Conservation (phyloP, 2,888 invertebrate genomes). For the Iphiclides podalirius region DNA sequence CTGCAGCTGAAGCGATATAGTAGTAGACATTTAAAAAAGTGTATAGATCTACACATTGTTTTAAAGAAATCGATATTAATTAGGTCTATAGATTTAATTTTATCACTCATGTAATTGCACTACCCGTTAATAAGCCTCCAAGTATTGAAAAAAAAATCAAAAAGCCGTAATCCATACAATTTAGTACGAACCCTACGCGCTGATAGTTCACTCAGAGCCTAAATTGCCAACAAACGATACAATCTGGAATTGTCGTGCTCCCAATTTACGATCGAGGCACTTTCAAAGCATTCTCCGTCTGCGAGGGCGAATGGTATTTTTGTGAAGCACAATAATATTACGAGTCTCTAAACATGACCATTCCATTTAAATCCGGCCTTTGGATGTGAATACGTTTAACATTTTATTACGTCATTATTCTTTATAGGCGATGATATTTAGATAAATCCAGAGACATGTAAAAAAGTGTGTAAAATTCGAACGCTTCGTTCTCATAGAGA, state of each 20-base stretch:
- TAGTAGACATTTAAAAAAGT: too few relatives aligned
- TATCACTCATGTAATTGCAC: too few relatives aligned
- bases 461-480: constrained; percentile 7
- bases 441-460: constrained; percentile 27
- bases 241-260: constrained; percentile 57
- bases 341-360: constrained; percentile 68
- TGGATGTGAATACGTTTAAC: constrained; percentile 55
- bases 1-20: too few relatives aligned
- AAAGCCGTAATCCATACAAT: not conserved
- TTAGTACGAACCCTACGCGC: constrained; percentile 9
- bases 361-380: constrained; percentile 60
- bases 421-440: constrained; percentile 41
- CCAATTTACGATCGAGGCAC: constrained; percentile 62
- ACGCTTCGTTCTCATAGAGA: not conserved
- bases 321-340: constrained; percentile 61
- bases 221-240: constrained; percentile 63
- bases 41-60: too few relatives aligned
- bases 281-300: constrained; percentile 57
- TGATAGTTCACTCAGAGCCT: constrained; percentile 41
- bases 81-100: too few relatives aligned
- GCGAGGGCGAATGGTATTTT: constrained; percentile 61
- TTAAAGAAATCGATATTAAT: too few relatives aligned
- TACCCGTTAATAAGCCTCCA: too few relatives aligned
- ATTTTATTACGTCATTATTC: constrained; percentile 62
- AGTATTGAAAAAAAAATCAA: too few relatives aligned